phyloP scores from a whole-genome alignment of 2,113 vertebrate genomes.

The Nothocercus julius region DNA sequence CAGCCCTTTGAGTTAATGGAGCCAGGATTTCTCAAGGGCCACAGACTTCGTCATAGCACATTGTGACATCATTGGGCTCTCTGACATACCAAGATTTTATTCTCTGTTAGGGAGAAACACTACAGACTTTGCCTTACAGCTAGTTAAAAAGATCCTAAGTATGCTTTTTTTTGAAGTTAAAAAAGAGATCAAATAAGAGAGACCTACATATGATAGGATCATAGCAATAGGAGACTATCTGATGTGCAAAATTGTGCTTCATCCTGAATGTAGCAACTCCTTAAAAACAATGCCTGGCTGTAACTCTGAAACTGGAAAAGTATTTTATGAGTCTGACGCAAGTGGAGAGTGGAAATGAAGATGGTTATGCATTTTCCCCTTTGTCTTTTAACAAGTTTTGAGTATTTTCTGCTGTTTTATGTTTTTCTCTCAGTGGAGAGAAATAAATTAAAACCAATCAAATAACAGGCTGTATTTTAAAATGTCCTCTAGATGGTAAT shows the following conservation, averaged over 20 bases:
- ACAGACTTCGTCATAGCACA: too few relatives aligned
- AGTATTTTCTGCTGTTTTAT: not conserved
- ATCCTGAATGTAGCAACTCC: not conserved
- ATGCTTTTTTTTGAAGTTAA: not conserved
- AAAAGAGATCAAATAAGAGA: not conserved
- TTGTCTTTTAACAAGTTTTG: not conserved
- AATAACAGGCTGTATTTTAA: not conserved
- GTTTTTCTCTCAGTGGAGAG: not conserved
- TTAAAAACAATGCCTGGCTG: not conserved
- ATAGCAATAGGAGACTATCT: not conserved
- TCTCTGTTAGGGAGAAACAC: not conserved
- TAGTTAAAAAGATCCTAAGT: not conserved
- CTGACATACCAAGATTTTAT: not conserved
- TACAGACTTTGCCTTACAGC: fast-evolving
- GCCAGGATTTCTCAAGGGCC: not conserved
- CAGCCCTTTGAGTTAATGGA: not conserved
- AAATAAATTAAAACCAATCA: not conserved
- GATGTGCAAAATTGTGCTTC: not conserved
- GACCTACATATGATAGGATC: not conserved
- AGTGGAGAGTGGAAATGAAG: not conserved
- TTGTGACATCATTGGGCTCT: conserved; percentile 37
- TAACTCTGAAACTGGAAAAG: not conserved
- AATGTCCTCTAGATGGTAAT: conserved; percentile 62
- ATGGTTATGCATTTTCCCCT: not conserved
- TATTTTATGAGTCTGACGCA: not conserved